Base-by-base conservation (phyloP, 2,113 vertebrate genomes). In the Podiceps cristatus region DNA sequence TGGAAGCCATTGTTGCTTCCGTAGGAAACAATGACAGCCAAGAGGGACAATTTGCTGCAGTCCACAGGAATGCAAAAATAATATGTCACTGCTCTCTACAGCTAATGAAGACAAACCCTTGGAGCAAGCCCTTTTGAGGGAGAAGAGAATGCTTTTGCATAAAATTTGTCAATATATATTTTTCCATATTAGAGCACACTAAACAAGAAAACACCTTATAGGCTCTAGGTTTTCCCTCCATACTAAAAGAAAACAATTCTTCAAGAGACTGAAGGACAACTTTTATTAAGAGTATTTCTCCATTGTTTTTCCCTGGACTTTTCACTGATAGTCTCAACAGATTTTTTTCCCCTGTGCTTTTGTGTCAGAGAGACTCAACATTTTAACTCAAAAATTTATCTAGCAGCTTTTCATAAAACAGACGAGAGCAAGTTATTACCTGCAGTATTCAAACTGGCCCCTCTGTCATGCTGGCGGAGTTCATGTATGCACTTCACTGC, bases 11-110 rank as follows among this genome's bases (percentile, higher is more conserved):
- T 96, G 94, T 96, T 96, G 63, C 86, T 96, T 96, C 95, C 7
- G 2, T 79, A 96, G 95, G 95, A 97, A 97, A 96, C 90, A 91
- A 86, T 96, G 97, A 93, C 90, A 89, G 96, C 92, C 95, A 95
- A 96, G 58, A 89, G 84, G 79, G 94, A 91, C 88, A 92, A 93
- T 90, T 93, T 95, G 88, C 94, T 94, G 85, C 81, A 73, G 93
- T 75, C 78, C 75, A 76, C 93, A 92, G 81, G 93, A 97, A 96
- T 89, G 92, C 76, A 91, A 87, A 93, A 91, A 76, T 85, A 90
- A 71, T 62, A 60, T 78, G 80, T 91, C 89, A 58, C 40, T 91
- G 76, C 89, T 89, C 58, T 93, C 53, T 64, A 45, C 67, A 66
- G 74, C 69, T 93, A 73, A 96, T 86, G 90, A 95, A 95, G 94